Evolutionary conservation across 2,113 vertebrate species (phyloP), one percentile per base, ranked within the genome.

Genomic region (Pyrgilauda ruficollis): DNA sequence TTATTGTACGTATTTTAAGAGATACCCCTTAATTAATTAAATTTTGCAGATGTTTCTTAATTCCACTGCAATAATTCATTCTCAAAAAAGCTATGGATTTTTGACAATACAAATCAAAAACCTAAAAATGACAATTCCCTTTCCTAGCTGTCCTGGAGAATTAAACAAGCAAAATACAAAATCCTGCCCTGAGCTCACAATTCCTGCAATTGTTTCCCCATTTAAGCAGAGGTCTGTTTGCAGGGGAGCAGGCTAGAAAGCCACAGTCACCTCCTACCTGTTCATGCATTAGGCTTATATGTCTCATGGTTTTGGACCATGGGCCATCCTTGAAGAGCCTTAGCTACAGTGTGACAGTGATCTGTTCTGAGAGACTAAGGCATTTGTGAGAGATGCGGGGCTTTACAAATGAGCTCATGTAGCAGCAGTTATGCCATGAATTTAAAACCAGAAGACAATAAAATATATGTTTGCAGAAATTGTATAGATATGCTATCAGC

Each of bases 281-380:
- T 49, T 87, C 26, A 30, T 66, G 73, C 28, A 8, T 26, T 84
- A 66, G 26, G 15, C 7, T 75, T 66, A 6, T 20, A 22, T 9
- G 7, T n/a, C 2, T 0, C 9, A 3, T 13, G 11, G 2, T 39
- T 85, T 76, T 68, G 58, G 44, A 53, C 16, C 0, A 1, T 37
- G 24, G 16, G 12, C 17, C n/a, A 44, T 23, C 31, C 46, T 59
- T 47, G 61, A 47, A 59, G 14, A 81, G 14, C 63, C 33, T 82
- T n/a, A 87, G 49, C 78, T 79, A 27, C 12, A 35, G 13, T 3
- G 10, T 39, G 61, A 16, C 8, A 2, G 15, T 27, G 13, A 62
- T 24, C 50, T 50, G 11, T 41, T 78, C 44, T 61, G 53, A 47
- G 62, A 50, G 79, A 19, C 39, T 8, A 22, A 89, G 44, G 41